Percentiles rank a stretch among this genome's conserved stretches.
These are phyloP conservation scores for Crocuta crocuta DNA, from an alignment of 2,113 vertebrate genomes.

Conservation along the genomic window DNA sequence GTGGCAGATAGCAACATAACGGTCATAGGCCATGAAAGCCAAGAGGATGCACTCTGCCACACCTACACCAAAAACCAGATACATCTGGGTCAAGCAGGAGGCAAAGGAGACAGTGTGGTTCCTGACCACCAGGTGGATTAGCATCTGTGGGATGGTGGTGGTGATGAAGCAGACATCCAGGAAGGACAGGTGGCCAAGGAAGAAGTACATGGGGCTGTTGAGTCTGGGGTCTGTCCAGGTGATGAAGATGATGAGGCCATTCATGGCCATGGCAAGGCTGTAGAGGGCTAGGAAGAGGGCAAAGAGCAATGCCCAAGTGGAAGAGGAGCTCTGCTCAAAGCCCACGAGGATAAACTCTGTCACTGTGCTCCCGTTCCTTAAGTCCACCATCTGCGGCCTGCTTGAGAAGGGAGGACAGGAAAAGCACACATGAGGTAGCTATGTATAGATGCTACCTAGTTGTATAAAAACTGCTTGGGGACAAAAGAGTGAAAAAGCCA, in stretches of 20 bases:
- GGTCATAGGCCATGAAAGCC: constrained; percentile 84
- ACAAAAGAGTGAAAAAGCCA: neutral
- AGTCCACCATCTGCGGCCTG: neutral
- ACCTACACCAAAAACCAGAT: constrained; percentile 24
- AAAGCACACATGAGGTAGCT: neutral
- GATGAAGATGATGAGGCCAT: constrained; percentile 69
- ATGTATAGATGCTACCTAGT: neutral
- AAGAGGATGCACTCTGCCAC: constrained; percentile 54
- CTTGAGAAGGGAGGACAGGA: neutral
- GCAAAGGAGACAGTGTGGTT: constrained; percentile 49
- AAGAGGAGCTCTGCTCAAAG: constrained; percentile 53
- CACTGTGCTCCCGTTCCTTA: neutral
- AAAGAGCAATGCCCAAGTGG: constrained; percentile 9
- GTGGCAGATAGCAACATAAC: constrained; percentile 76
- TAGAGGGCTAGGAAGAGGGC: constrained; percentile 60
- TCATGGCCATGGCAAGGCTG: constrained; percentile 65
- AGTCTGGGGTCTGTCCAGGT: constrained; percentile 63
- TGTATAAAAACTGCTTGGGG: neutral
- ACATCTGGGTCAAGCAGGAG: constrained; percentile 61
- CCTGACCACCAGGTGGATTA: constrained; percentile 54
- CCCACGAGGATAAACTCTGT: constrained; percentile 67
- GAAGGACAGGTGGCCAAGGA: constrained; percentile 67
- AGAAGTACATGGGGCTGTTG: constrained; percentile 67
- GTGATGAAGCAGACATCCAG: constrained; percentile 69
- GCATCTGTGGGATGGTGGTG: constrained; percentile 66